Evolutionary conservation across 1,140 invertebrate species (phyloP).

Genomic region (Drosophila neocordata): DNA sequence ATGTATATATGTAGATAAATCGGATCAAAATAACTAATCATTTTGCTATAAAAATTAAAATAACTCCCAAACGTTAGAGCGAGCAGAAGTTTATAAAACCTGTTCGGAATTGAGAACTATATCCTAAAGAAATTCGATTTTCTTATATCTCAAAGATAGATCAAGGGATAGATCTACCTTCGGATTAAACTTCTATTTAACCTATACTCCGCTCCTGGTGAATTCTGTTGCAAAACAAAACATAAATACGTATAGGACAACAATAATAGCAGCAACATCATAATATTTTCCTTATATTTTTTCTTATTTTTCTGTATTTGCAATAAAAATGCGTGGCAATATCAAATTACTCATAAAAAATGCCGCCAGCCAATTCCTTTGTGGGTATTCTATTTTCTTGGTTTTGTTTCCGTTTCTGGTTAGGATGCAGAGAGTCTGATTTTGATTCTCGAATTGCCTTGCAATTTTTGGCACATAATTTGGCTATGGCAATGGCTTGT

Average conservation of each 20-base stretch:
- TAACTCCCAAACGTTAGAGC: too few species aligned
- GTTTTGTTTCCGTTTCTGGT: background rate
- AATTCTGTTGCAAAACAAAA: conserved; percentile 13
- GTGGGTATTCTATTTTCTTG: conserved; percentile 2
- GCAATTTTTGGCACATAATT: conserved; percentile 74
- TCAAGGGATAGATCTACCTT: too few species aligned
- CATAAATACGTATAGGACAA: conserved; percentile 32
- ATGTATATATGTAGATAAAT: too few species aligned
- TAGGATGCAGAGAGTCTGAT: conserved; percentile 5
- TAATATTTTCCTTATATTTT: conserved; percentile 51
- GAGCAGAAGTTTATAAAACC: too few species aligned
- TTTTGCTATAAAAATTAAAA: too few species aligned
- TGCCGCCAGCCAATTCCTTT: conserved; percentile 51
- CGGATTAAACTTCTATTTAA: background rate
- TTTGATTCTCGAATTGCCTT: conserved; percentile 14
- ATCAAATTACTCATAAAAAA: conserved; percentile 73
- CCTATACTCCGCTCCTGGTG: conserved; percentile 10
- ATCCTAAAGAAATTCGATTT: too few species aligned
- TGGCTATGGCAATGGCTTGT: conserved; percentile 40
- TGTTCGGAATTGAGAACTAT: too few species aligned
- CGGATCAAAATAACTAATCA: too few species aligned
- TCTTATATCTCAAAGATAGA: too few species aligned
- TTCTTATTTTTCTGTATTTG: conserved; percentile 30
- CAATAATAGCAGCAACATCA: conserved; percentile 24
- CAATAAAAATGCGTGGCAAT: conserved; percentile 74